Base-by-base conservation (phyloP, 92 coral and sea anemone species). In the Umimayanthus kanabou region DNA sequence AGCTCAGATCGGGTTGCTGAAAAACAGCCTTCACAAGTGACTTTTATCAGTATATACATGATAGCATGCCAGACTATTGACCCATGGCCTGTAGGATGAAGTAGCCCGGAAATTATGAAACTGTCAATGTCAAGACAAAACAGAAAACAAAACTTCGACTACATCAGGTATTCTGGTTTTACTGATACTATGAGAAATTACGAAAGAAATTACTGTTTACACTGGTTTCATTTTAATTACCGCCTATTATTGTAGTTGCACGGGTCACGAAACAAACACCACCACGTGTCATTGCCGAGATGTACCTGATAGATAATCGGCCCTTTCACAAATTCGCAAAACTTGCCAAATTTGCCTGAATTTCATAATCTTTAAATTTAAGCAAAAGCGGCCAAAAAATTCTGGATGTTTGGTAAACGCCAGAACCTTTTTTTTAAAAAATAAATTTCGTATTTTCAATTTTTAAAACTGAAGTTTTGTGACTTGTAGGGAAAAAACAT, bases 1-100 rank as follows among this genome's bases (percentile, higher is more conserved):
- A 45, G 64, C 67, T 40, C 84, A 30, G 79, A 83, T 83, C 87
- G 23, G n/a, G 28, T 83, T 83, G 25, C 87, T 67, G 77, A 55
- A 83, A 26, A 83, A 83, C 67, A 47, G 43, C 47, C 55, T 65
- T 82, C 86, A 25, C 61, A 29, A 16, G 76, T 11, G 64, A 79
- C 45, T 79, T 57, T 45, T 26, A 42, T 83, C 55, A 65, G 23
- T 39, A 9, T 22, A 73, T 29, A 11, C 47, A 14, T 43, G 28
- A 81, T 81, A 10, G 42, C 78, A 83, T 83, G 25, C 78, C 79
- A 42, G 47, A n/a, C 9, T 28, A 29, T 2, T 83, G 87, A 83
- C 79, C 87, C 66, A 33, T 80, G 69, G 39, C 29, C 71, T 1
- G 39, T 8, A 23, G 22, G 23, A 14, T 16, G 42, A 73, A 18